Percentiles rank a stretch among this genome's conserved stretches.
phyloP scores from a whole-genome alignment of 2,888 invertebrate genomes.

The Pammene fasciana region DNA sequence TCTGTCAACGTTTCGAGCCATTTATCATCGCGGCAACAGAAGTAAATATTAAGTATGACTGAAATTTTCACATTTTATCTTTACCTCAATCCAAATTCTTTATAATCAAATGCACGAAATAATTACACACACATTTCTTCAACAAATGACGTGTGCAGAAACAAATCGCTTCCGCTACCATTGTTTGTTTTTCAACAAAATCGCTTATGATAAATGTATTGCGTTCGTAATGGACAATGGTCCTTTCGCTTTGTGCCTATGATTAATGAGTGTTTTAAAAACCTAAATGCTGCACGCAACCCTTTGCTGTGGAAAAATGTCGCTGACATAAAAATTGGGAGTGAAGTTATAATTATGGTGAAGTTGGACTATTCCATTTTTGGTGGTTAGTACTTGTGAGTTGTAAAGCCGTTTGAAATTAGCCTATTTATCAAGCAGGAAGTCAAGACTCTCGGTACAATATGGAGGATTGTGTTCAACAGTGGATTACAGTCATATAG shows the following conservation, averaged over 20 bases:
- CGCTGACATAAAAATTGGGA: constrained; percentile 36
- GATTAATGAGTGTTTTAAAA: constrained; percentile 59
- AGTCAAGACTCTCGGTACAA: too few relatives aligned
- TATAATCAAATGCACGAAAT: too few relatives aligned
- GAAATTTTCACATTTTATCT: too few relatives aligned
- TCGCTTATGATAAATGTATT: constrained; percentile 75
- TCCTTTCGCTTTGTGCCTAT: constrained; percentile 51
- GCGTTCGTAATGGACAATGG: constrained; percentile 58
- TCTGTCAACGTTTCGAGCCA: too few relatives aligned
- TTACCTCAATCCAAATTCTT: too few relatives aligned
- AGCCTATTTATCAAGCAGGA: too few relatives aligned
- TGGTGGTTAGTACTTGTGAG: too few relatives aligned
- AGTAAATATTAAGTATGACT: too few relatives aligned
- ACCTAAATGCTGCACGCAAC: constrained; percentile 49
- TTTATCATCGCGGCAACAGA: too few relatives aligned
- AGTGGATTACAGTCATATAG: too few relatives aligned
- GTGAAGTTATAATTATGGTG: constrained; percentile 25
- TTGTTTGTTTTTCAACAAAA: constrained; percentile 51
- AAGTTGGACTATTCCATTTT: neutral
- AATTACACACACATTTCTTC: constrained; percentile 21
- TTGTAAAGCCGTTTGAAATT: too few relatives aligned
- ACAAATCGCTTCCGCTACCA: constrained; percentile 58
- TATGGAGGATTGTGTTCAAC: too few relatives aligned
- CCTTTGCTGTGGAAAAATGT: constrained; percentile 41
- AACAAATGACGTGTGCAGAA: constrained; percentile 62